Conservation (phyloP, 1,140 invertebrate species). For the Sminthurides bifidus region DNA sequence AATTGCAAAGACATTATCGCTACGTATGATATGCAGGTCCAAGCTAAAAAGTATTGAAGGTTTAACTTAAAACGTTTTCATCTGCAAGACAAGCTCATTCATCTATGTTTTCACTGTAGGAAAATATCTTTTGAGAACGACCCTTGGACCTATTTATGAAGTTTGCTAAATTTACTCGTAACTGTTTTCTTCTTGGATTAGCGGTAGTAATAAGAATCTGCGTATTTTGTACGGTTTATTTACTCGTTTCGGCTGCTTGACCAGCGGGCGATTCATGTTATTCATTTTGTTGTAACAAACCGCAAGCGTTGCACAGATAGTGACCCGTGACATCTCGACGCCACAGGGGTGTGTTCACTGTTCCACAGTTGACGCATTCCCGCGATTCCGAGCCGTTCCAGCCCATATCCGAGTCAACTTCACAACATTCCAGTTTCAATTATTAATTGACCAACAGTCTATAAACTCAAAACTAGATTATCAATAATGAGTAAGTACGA, state of each 20-base stretch:
- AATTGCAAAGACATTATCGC: too few species aligned
- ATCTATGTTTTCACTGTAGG: too few species aligned
- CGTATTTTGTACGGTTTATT: too few species aligned
- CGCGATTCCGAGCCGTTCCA: slow-evolving; percentile 54
- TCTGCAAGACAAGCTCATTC: too few species aligned
- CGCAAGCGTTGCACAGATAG: slow-evolving; percentile 96
- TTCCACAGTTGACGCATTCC: slow-evolving; percentile 94
- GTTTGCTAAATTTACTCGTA: too few species aligned
- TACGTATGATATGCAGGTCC: too few species aligned
- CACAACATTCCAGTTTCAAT: background rate
- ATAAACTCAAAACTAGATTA: background rate
- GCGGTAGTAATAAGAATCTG: too few species aligned
- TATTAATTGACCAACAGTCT: background rate
- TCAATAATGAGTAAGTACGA: background rate
- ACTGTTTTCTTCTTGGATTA: too few species aligned
- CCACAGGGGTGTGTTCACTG: slow-evolving; percentile 64
- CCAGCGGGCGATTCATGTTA: slow-evolving; percentile 77
- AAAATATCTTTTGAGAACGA: too few species aligned
- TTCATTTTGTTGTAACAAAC: slow-evolving; percentile 94
- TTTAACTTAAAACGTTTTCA: too few species aligned
- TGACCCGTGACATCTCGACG: slow-evolving; percentile 88
- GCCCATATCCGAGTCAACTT: slow-evolving; percentile 6
- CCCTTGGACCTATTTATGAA: too few species aligned
- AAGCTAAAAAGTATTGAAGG: too few species aligned
- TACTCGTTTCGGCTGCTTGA: slow-evolving; percentile 78